These are phyloP conservation scores for Nixonia krombeini DNA, from an alignment of 1,140 invertebrate species.

Conservation along the genomic window DNA sequence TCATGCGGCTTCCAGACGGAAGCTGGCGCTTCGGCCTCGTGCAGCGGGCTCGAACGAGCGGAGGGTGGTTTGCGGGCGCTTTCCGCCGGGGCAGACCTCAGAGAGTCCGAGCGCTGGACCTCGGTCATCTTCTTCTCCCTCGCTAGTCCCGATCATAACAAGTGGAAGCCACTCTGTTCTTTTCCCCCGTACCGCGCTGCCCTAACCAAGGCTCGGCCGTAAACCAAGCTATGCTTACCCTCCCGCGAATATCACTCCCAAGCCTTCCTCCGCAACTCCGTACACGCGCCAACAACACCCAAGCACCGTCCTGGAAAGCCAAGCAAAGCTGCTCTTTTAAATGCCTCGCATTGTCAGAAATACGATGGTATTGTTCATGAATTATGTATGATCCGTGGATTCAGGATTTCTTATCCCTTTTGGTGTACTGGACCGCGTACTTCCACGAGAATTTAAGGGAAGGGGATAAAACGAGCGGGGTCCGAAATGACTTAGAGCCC, in stretches of 20 bases:
- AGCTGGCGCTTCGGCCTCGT: constrained; percentile 16
- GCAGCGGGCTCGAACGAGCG: constrained; percentile 27
- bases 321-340: constrained; percentile 30
- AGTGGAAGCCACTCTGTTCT: constrained; percentile 19
- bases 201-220: constrained; percentile 19
- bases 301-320: constrained; percentile 59
- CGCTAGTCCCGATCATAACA: constrained; percentile 56
- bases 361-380: background rate
- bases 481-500: too few species aligned
- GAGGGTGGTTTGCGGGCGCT: constrained; percentile 51
- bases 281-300: too few species aligned
- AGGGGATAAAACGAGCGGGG: too few species aligned
- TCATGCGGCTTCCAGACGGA: constrained; percentile 67
- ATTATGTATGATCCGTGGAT: background rate
- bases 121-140: constrained; percentile 71
- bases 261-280: constrained; percentile 19
- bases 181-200: constrained; percentile 18
- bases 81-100: constrained; percentile 70
- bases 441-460: too few species aligned
- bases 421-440: too few species aligned
- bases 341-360: too few species aligned
- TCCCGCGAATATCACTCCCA: constrained; percentile 12
- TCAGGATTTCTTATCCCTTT: too few species aligned
- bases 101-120: constrained; percentile 73
- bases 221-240: constrained; percentile 29